Base-by-base conservation (phyloP, 2,113 vertebrate genomes). In the Ivindomyrus marchei region DNA sequence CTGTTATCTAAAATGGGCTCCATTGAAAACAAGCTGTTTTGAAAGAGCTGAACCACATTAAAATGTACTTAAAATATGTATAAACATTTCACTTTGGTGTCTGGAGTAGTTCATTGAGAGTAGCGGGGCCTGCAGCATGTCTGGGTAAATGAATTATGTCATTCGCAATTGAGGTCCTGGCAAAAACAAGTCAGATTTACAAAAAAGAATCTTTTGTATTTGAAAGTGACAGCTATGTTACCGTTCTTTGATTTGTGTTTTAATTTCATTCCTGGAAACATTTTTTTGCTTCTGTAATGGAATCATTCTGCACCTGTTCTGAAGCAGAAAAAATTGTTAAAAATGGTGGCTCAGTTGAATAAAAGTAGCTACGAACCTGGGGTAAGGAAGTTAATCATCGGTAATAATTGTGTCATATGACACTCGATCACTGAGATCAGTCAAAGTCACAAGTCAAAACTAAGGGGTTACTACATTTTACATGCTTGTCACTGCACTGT, bases 11-110 rank as follows among this genome's bases (percentile, higher is more conserved):
- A 36, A 80, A 80, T 80, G 74, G 36, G 36, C 74, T 80, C 31
- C 74, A 42, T 19, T 42, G 74, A 39, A 42, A 80, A 42, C 74
- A 80, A 42, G 74, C 36, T 80, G 74, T 80, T 80, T 80, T 39
- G 74, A 80, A 80, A 80, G 74, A 80, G 36, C 36, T 80, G 74
- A 80, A 80, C 74, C 36, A 80, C 74, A 42, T 80, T 80, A 80
- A 80, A 80, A 42, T 80, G 74, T 80, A 80, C 74, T 80, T 19
- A 80, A 42, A 80, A 42, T 42, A 39, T 42, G 74, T 80, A 80
- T 80, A 80, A 80, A 80, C 74, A 80, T 80, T 80, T 80, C 74
- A 80, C 74, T 39, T 15, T 19, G 74, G 74, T 42, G 74, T 80
- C 36, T 80, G 74, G 36, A 39, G 74, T 80, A 80, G 42, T 80